A percentile compares a stretch with the other conserved stretches of the same genome.
These are phyloP conservation scores for Dermolepida albohirtum DNA, from an alignment of 2,888 invertebrate genomes.

Conservation along the genomic window DNA sequence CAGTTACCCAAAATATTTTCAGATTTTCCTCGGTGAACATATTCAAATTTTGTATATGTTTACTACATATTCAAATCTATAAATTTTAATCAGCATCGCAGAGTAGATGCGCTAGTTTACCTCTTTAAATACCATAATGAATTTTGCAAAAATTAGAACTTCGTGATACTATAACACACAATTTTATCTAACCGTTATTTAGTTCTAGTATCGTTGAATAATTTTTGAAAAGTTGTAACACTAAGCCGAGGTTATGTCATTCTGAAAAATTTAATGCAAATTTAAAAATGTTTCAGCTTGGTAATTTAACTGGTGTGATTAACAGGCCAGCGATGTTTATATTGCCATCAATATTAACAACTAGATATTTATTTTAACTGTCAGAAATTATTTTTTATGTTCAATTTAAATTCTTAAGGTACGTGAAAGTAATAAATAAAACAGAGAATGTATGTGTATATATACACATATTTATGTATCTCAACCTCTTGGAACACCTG, in stretches of 20 bases:
- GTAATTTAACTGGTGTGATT: conserved; percentile 20
- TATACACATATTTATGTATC: neutral
- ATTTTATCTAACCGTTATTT: too few relatives aligned
- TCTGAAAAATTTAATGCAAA: conserved; percentile 22
- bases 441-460: neutral
- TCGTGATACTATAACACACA: too few relatives aligned
- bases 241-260: neutral
- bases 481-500: conserved; percentile 30
- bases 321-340: conserved; percentile 26
- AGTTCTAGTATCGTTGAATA: too few relatives aligned
- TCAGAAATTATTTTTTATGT: conserved; percentile 23
- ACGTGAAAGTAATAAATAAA: too few relatives aligned
- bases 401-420: conserved; percentile 3
- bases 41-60: too few relatives aligned
- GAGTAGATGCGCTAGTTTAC: too few relatives aligned
- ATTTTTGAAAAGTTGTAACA: neutral
- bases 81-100: too few relatives aligned
- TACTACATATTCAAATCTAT: too few relatives aligned
- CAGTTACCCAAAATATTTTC: too few relatives aligned
- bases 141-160: too few relatives aligned
- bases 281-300: conserved; percentile 26
- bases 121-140: too few relatives aligned
- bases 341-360: neutral
- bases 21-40: too few relatives aligned
- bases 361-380: conserved; percentile 32